Evolutionary conservation across 2,888 invertebrate genomes (phyloP).

Genomic region (Trichopria drosophilae): DNA sequence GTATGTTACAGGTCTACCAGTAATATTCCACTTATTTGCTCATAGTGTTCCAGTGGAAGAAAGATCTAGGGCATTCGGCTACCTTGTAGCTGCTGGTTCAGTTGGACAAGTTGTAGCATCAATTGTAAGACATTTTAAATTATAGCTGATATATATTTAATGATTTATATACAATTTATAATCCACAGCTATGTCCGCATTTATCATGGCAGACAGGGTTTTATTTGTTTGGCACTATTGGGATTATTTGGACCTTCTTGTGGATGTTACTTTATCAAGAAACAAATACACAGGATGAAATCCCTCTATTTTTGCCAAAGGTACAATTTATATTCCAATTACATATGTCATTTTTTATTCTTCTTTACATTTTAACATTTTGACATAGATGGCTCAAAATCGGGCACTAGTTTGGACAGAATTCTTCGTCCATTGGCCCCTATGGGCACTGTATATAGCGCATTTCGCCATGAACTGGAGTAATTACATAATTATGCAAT

Average conservation of each 20-base stretch:
- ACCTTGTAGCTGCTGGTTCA: conserved; percentile 73
- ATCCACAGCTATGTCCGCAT: conserved; percentile 67
- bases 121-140: conserved; percentile 60
- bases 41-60: conserved; percentile 73
- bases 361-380: conserved; percentile 27
- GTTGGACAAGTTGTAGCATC: conserved; percentile 76
- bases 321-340: conserved; percentile 45
- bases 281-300: conserved; percentile 61
- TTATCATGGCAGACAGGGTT: conserved; percentile 70
- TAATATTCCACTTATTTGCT: conserved; percentile 75
- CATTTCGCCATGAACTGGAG: conserved; percentile 83
- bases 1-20: conserved; percentile 66
- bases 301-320: conserved; percentile 65
- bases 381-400: conserved; percentile 59
- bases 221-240: conserved; percentile 69
- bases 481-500: conserved; percentile 78
- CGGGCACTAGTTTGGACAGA: conserved; percentile 67
- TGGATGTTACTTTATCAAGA: conserved; percentile 70
- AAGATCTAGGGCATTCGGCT: conserved; percentile 73
- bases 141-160: conserved; percentile 4
- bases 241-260: conserved; percentile 68
- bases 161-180: conserved; percentile 6
- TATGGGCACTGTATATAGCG: conserved; percentile 75
- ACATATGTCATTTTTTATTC: conserved; percentile 17
- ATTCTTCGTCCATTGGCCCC: conserved; percentile 69